phyloP scores from a whole-genome alignment of 2,797 vertebrate genomes.

The Moxostoma hubbsi region DNA sequence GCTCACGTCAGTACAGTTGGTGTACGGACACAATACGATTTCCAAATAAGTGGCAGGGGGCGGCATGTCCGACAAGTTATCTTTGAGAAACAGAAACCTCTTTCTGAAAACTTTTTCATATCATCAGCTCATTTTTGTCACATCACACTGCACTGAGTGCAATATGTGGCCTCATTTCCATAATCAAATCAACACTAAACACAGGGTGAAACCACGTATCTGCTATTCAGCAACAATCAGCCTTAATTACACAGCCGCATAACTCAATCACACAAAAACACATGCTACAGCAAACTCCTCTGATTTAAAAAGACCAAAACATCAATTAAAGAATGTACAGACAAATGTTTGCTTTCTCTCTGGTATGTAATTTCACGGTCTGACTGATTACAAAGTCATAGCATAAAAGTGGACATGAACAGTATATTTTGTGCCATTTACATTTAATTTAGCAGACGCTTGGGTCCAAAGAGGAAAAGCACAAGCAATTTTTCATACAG shows the following conservation, averaged over 20 bases:
- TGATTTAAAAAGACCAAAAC: constrained; percentile 27
- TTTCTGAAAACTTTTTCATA: background rate
- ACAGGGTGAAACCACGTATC: constrained; percentile 32
- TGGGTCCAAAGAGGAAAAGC: background rate
- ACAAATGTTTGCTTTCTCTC: constrained; percentile 4
- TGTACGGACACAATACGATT: constrained; percentile 11
- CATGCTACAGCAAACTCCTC: constrained; percentile 12
- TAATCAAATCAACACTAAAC: constrained; percentile 48
- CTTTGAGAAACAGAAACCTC: constrained; percentile 35
- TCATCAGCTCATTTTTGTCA: constrained; percentile 1
- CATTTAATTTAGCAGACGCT: background rate
- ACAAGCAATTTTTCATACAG: background rate
- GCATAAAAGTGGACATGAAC: background rate
- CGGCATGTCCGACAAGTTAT: background rate
- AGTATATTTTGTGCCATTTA: background rate
- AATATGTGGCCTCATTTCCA: constrained; percentile 36
- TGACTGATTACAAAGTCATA: constrained; percentile 4
- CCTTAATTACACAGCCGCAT: constrained; percentile 41
- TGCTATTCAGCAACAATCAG: constrained; percentile 45
- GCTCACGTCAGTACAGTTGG: background rate
- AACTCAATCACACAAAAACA: constrained; percentile 44
- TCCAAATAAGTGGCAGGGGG: background rate
- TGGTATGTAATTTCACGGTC: constrained; percentile 7
- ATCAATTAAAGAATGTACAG: constrained; percentile 35
- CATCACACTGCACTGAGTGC: background rate